A percentile compares a stretch with the other conserved stretches of the same genome.
These are phyloP conservation scores for Orbicella faveolata DNA, from an alignment of 64 coral and sea anemone species.

Conservation along the genomic window DNA sequence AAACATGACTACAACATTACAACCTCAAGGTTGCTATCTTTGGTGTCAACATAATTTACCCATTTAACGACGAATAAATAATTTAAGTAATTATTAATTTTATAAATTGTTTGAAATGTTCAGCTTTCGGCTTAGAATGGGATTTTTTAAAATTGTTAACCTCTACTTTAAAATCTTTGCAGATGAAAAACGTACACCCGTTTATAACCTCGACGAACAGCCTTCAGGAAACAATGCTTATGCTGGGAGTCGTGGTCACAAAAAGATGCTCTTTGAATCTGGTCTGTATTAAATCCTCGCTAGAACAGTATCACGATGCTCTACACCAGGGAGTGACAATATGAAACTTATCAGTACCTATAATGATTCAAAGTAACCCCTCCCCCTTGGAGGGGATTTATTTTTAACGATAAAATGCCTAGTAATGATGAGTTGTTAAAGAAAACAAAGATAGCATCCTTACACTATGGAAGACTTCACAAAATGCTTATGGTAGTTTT, in stretches of 20 bases:
- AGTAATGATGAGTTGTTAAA: too few species aligned
- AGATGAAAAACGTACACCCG: constrained; percentile 6
- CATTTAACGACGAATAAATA: too few species aligned
- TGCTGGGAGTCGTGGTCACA: background rate
- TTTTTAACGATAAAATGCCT: too few species aligned
- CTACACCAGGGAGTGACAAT: background rate
- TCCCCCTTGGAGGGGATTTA: too few species aligned
- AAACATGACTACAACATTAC: too few species aligned
- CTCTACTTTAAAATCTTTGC: background rate
- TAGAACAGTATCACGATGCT: background rate
- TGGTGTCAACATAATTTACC: too few species aligned
- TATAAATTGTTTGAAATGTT: too few species aligned
- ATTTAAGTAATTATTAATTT: too few species aligned
- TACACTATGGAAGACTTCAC: constrained; percentile 34
- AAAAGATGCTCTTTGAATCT: background rate
- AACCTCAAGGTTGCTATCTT: too few species aligned
- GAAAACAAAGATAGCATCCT: constrained; percentile 17
- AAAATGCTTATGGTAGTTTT: background rate
- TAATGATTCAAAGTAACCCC: too few species aligned
- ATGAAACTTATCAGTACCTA: too few species aligned
- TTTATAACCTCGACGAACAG: constrained; percentile 2
- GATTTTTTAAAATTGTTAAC: background rate
- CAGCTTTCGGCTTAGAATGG: too few species aligned
- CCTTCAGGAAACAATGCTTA: background rate
- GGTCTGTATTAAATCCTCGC: background rate